A percentile compares a stretch with the other conserved stretches of the same genome.
These are phyloP conservation scores for Fulica atra DNA, from an alignment of 2,113 vertebrate genomes.

Conservation along the genomic window DNA sequence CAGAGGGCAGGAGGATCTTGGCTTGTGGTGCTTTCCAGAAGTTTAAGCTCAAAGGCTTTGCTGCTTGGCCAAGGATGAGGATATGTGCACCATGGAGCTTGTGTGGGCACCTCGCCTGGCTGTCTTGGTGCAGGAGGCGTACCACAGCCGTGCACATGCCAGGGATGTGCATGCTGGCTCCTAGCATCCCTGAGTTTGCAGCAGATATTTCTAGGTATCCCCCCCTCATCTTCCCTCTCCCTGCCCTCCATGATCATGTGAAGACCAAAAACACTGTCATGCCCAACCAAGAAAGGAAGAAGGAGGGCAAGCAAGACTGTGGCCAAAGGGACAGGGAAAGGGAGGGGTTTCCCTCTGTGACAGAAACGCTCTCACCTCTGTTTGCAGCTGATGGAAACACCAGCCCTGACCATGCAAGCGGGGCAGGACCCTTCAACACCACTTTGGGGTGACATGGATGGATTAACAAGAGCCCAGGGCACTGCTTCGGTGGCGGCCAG, in stretches of 20 bases:
- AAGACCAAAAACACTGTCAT: neutral
- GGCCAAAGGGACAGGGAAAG: neutral
- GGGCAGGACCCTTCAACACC: neutral
- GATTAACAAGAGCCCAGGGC: neutral
- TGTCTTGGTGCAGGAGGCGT: neutral
- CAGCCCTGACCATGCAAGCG: neutral
- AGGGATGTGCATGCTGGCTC: neutral
- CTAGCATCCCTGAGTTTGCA: neutral
- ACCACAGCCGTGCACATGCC: neutral
- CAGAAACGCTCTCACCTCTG: rapidly evolving
- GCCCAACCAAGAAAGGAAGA: neutral
- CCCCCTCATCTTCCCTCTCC: neutral
- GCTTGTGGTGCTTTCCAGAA: neutral
- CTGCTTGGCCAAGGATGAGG: neutral
- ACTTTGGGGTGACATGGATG: neutral
- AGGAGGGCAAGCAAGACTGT: neutral
- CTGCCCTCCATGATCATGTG: neutral
- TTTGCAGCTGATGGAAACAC: neutral
- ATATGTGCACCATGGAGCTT: rapidly evolving
- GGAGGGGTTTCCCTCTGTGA: neutral
- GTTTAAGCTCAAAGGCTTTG: neutral
- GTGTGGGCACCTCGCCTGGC: rapidly evolving
- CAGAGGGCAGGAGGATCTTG: neutral
- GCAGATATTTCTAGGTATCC: neutral
- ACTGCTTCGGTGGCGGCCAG: rapidly evolving